Evolutionary conservation across 2,113 vertebrate species (phyloP).

Genomic region (Clarias macrocephalus): DNA sequence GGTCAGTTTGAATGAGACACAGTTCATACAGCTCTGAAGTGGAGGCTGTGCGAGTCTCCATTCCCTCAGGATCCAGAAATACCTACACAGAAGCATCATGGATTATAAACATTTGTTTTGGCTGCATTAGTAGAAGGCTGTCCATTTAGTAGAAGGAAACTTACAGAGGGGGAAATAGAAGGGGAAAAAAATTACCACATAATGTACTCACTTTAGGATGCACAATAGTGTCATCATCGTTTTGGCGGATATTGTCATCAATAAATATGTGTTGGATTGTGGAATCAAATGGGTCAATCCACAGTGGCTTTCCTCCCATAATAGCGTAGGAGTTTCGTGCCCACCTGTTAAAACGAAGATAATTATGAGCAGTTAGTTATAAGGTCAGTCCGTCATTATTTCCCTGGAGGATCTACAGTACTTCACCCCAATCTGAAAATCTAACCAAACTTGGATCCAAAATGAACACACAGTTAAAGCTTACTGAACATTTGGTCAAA

Average conservation of each 20-base stretch:
- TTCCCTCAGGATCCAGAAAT: conserved; percentile 66
- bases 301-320: conserved; percentile 83
- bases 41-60: conserved; percentile 60
- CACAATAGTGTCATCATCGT: conserved; percentile 80
- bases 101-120: neutral
- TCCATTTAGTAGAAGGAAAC: neutral
- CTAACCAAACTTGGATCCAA: neutral
- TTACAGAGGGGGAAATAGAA: too few species aligned
- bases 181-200: neutral
- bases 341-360: conserved; percentile 76
- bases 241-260: conserved; percentile 86
- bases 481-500: neutral
- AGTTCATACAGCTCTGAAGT: conserved; percentile 80
- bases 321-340: conserved; percentile 73
- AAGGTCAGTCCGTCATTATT: neutral
- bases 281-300: conserved; percentile 83
- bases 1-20: conserved; percentile 82
- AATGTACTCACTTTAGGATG: conserved; percentile 74
- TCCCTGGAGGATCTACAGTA: neutral
- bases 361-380: neutral
- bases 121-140: neutral
- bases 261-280: conserved; percentile 85
- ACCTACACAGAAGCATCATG: conserved; percentile 67
- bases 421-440: too few species aligned
- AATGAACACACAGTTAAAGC: neutral